These are phyloP conservation scores for Catalaphyllia jardinei DNA, from an alignment of 64 coral and sea anemone species.

Conservation along the genomic window DNA sequence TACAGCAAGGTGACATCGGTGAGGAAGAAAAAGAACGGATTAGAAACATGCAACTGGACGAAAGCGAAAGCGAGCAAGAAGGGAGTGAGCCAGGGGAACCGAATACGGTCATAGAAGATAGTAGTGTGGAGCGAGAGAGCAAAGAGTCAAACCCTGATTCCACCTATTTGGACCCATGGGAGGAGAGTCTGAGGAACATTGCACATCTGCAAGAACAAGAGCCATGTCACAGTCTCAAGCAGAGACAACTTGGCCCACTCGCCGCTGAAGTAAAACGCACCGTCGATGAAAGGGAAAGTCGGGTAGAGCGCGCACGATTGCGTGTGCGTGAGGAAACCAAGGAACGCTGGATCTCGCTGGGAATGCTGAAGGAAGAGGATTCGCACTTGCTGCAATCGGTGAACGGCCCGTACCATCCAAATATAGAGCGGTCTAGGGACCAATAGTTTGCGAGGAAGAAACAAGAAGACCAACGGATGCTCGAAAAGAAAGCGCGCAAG, in stretches of 20 bases:
- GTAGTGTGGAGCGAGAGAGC: background rate
- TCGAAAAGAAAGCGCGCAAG: background rate
- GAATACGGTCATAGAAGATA: background rate
- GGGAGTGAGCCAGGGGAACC: no score
- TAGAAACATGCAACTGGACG: no score
- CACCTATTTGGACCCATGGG: background rate
- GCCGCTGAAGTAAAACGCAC: background rate
- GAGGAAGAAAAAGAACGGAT: no score
- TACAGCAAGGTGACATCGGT: background rate
- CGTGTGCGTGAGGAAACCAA: background rate
- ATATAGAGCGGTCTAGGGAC: background rate
- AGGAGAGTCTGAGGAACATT: no score
- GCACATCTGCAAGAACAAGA: no score
- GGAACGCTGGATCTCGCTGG: background rate
- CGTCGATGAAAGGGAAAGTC: background rate
- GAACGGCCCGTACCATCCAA: background rate
- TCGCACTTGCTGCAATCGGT: background rate
- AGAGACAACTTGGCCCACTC: background rate
- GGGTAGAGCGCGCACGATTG: background rate
- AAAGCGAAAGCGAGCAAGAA: no score
- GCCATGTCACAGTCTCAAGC: no score
- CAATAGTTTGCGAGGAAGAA: background rate
- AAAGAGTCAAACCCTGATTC: background rate
- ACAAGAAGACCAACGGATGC: background rate
- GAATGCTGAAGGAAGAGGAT: background rate